Conservation (phyloP, 2,797 vertebrate species). For the Spheniscus humboldti region DNA sequence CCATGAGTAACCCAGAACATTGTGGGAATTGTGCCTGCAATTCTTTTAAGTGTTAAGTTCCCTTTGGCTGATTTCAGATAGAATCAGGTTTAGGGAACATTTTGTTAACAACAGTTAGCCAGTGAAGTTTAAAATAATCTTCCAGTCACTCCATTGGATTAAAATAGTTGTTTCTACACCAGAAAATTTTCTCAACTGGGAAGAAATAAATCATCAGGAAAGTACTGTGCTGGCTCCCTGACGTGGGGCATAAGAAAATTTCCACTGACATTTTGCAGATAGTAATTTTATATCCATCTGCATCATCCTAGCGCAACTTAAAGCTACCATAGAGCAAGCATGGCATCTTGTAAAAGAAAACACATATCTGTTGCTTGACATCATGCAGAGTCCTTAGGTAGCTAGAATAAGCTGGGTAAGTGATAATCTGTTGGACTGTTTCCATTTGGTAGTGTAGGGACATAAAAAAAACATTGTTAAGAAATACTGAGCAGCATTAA, state of each 20-base stretch:
- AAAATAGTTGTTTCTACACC: neutral
- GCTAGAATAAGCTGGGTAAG: neutral
- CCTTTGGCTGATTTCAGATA: neutral
- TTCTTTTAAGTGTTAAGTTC: neutral
- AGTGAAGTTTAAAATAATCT: neutral
- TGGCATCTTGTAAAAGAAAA: neutral
- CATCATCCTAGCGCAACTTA: neutral
- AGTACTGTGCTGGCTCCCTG: neutral
- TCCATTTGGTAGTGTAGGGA: neutral
- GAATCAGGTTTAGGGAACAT: neutral
- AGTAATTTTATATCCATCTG: neutral
- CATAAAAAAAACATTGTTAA: neutral
- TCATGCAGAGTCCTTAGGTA: neutral
- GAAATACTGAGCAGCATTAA: neutral
- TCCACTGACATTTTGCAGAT: neutral
- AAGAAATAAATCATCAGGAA: neutral
- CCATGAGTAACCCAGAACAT: neutral
- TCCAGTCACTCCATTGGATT: neutral
- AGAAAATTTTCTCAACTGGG: neutral
- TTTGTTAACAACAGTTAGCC: neutral
- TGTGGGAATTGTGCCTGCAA: neutral
- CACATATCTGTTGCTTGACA: neutral
- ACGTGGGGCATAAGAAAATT: neutral
- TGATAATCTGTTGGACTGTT: neutral
- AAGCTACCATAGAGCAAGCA: neutral